phyloP scores from a whole-genome alignment of 2,113 vertebrate species.

The Oncorhynchus clarkii region DNA sequence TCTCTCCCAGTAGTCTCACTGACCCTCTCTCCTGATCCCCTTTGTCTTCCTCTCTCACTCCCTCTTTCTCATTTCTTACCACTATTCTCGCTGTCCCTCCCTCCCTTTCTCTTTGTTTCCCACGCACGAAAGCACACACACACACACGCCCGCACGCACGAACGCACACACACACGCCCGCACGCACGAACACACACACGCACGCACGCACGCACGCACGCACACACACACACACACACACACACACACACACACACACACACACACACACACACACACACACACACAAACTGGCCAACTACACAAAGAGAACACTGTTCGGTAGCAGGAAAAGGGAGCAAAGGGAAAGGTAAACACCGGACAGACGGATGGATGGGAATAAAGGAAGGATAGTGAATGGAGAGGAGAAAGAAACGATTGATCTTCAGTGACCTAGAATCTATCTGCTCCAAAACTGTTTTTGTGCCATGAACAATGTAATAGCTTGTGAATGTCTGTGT shows the following conservation, averaged over 20 bases:
- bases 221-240: conserved; percentile 13
- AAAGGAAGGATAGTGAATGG: conserved; percentile 17
- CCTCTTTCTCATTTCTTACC: neutral
- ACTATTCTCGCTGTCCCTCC: neutral
- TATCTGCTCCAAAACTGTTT: neutral
- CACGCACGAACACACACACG: conserved; percentile 2
- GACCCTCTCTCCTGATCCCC: neutral
- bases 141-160: too few relatives aligned
- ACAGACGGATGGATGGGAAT: conserved; percentile 21
- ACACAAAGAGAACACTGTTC: conserved; percentile 36
- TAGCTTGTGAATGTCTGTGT: too few relatives aligned
- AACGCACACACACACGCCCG: conserved; percentile 27
- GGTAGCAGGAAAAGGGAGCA: conserved; percentile 6
- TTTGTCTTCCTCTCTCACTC: neutral
- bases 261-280: conserved; percentile 12
- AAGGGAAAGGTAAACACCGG: conserved; percentile 36
- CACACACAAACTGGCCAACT: conserved; percentile 18
- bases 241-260: conserved; percentile 21
- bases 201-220: conserved; percentile 28
- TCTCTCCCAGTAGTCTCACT: neutral
- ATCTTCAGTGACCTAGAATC: conserved; percentile 38
- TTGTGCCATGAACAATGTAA: neutral
- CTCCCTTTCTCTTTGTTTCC: neutral
- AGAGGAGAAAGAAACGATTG: conserved; percentile 20
- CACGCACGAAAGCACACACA: neutral